Conservation (phyloP, 2,797 vertebrate genomes). For the Peromyscus attwateri region DNA sequence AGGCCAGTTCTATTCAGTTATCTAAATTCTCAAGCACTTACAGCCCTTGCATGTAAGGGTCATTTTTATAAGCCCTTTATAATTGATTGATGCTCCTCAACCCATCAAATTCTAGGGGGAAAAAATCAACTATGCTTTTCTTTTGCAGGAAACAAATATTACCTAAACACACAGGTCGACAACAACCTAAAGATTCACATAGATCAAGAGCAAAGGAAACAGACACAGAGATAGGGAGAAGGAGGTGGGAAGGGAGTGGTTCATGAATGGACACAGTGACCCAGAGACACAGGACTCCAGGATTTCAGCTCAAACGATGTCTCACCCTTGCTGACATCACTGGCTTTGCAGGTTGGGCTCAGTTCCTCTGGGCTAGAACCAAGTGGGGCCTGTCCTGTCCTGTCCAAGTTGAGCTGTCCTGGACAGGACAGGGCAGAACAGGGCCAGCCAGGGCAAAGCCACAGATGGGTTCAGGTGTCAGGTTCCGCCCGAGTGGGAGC, state of each 20-base stretch:
- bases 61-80: neutral
- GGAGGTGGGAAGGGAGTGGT: neutral
- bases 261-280: neutral
- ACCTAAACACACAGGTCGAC: neutral
- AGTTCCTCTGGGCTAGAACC: conserved; percentile 6
- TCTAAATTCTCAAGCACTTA: neutral
- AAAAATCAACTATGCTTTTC: conserved; percentile 29
- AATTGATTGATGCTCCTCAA: neutral
- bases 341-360: conserved; percentile 24
- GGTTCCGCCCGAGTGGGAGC: neutral
- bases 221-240: neutral
- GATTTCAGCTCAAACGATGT: fast-evolving
- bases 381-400: neutral
- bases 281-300: neutral
- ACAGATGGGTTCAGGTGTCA: conserved; percentile 70
- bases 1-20: neutral
- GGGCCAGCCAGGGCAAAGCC: conserved; percentile 53
- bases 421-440: conserved; percentile 7
- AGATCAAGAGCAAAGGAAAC: neutral
- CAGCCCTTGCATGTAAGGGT: neutral
- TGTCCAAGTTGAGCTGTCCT: conserved; percentile 4
- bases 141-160: neutral
- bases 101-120: neutral
- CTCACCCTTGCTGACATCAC: neutral
- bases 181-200: neutral